These are phyloP conservation scores for Girardinichthys multiradiatus DNA, from an alignment of 2,113 vertebrate genomes.

Conservation along the genomic window DNA sequence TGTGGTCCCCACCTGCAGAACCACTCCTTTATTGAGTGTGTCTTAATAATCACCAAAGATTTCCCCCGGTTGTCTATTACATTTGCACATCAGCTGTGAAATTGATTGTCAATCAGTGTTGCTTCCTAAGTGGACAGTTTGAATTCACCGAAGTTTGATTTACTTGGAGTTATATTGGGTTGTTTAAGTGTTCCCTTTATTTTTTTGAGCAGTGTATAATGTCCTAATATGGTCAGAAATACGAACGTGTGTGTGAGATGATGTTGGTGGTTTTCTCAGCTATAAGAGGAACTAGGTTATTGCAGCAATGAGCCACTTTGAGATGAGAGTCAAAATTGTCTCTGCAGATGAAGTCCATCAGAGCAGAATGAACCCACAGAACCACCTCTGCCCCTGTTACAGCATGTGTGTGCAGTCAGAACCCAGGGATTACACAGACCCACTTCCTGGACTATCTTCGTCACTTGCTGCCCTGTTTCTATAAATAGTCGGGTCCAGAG, in stretches of 20 bases:
- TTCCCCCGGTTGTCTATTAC: too few species aligned
- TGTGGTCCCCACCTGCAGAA: too few species aligned
- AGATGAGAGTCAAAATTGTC: neutral
- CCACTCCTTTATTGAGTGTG: too few species aligned
- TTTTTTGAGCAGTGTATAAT: too few species aligned
- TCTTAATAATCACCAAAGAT: too few species aligned
- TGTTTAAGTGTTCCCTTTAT: too few species aligned
- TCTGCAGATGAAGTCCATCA: neutral
- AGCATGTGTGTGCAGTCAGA: conserved; percentile 19
- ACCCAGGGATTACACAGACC: conserved; percentile 72
- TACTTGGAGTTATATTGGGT: too few species aligned
- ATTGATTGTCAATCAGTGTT: too few species aligned
- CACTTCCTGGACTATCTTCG: conserved; percentile 77
- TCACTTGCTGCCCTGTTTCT: conserved; percentile 65
- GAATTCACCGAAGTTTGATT: too few species aligned
- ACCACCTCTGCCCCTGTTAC: neutral
- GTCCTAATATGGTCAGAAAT: neutral
- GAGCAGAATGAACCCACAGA: neutral
- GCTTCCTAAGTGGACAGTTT: too few species aligned
- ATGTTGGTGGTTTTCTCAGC: neutral
- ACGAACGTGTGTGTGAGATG: neutral
- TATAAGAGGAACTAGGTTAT: conserved; percentile 3
- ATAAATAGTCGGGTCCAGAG: conserved; percentile 67
- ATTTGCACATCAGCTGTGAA: too few species aligned
- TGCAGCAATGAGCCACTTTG: neutral